Conservation (phyloP, 2,797 vertebrate genomes). For the Trichosurus vulpecula region DNA sequence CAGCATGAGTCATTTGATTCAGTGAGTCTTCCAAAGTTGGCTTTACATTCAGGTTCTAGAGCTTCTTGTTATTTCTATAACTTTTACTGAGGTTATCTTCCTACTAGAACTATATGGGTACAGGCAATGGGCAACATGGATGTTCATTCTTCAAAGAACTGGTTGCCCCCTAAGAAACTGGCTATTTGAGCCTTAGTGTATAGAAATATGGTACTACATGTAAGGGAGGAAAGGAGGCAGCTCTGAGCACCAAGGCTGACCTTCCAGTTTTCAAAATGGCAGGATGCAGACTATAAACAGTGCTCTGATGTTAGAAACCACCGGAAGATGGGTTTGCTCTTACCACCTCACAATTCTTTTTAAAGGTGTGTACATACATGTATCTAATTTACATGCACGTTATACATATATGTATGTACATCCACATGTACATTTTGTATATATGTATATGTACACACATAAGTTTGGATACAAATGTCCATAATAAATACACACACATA, state of each 20-base stretch:
- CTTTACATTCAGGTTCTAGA: conserved; percentile 48
- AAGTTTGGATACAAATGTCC: background rate
- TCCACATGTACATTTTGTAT: background rate
- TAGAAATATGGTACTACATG: conserved; percentile 24
- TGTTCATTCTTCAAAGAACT: conserved; percentile 68
- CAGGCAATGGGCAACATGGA: conserved; percentile 72
- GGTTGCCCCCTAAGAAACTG: conserved; percentile 70
- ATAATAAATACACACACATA: background rate
- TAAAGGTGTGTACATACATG: conserved; percentile 83
- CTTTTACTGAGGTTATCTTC: conserved; percentile 75
- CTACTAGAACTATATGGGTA: conserved; percentile 57
- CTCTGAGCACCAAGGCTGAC: conserved; percentile 37
- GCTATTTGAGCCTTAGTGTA: conserved; percentile 68
- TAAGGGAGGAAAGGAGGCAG: background rate
- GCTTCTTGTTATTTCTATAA: conserved; percentile 64
- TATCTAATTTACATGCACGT: conserved; percentile 82
- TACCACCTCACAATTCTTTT: conserved; percentile 87
- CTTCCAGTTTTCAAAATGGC: conserved; percentile 47
- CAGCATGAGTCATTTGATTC: conserved; percentile 54
- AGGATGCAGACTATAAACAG: conserved; percentile 59
- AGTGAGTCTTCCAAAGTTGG: conserved; percentile 52
- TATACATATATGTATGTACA: conserved; percentile 77
- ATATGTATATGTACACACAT: background rate
- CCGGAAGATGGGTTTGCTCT: conserved; percentile 89
- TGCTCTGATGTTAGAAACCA: conserved; percentile 66